Percentiles rank a stretch among this genome's conserved stretches.
Conservation (phyloP, 2,888 invertebrate species). For the Himalopsyche anomala region DNA sequence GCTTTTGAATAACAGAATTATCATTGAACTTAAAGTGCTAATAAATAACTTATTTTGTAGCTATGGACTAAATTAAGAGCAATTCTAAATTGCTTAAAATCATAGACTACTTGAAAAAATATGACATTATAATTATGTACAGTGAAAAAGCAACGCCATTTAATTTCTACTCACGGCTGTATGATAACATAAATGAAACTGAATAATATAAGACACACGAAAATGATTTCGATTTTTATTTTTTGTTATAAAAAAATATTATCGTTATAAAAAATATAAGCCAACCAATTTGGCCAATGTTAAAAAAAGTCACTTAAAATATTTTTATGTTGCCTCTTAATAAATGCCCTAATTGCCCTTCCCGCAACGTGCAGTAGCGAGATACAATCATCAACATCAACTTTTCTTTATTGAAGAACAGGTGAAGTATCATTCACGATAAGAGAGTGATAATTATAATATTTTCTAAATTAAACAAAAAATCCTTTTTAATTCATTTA, state of each 20-base stretch:
- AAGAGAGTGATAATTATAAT: not conserved
- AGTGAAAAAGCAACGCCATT: too few species aligned
- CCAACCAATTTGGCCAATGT: constrained; percentile 35
- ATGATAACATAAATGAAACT: too few species aligned
- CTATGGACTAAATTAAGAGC: too few species aligned
- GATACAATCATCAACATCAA: constrained; percentile 50
- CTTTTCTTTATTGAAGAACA: constrained; percentile 40
- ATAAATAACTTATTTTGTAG: too few species aligned
- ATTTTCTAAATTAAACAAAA: not conserved
- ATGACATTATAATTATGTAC: too few species aligned
- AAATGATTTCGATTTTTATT: not conserved
- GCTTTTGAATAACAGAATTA: too few species aligned
- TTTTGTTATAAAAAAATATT: not conserved
- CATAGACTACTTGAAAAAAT: too few species aligned
- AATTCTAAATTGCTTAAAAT: too few species aligned
- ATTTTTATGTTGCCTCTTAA: constrained; percentile 48
- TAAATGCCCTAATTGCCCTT: constrained; percentile 57
- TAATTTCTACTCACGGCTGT: too few species aligned
- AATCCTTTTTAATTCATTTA: too few species aligned
- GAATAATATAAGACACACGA: too few species aligned
- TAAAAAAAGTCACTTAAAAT: constrained; percentile 57
- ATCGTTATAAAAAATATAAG: constrained; percentile 24
- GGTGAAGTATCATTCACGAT: not conserved
- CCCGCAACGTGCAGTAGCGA: constrained; percentile 54
- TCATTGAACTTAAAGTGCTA: too few species aligned